A percentile compares a stretch with the other conserved stretches of the same genome.
phyloP scores from a whole-genome alignment of 2,888 invertebrate genomes.

The Noctua janthina region DNA sequence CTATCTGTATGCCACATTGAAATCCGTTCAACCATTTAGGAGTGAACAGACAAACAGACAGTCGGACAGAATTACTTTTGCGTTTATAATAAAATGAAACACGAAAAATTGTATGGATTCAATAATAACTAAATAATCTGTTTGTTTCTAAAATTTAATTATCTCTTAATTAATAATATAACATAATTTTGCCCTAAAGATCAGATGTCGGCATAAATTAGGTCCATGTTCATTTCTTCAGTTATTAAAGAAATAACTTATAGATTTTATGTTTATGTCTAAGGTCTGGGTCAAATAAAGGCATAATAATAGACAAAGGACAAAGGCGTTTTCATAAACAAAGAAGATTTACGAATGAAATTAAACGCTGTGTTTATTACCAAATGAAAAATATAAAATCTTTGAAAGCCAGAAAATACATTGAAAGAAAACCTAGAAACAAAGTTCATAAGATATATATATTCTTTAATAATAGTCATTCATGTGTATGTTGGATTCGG shows the following conservation, averaged over 20 bases:
- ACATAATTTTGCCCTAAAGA: constrained; percentile 1
- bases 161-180: constrained; percentile 8
- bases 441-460: not conserved
- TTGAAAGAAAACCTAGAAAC: not conserved
- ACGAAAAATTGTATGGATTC: not conserved
- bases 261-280: constrained; percentile 6
- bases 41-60: not conserved
- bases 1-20: not conserved
- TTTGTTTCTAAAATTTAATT: not conserved
- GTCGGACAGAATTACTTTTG: not conserved
- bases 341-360: not conserved
- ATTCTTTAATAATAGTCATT: not conserved
- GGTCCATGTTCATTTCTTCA: constrained; percentile 8
- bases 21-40: not conserved
- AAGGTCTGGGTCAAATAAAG: constrained; percentile 1
- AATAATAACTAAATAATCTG: not conserved
- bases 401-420: not conserved
- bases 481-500: no score
- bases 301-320: constrained; percentile 10
- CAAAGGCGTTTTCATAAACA: not conserved
- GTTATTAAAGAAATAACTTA: constrained; percentile 23
- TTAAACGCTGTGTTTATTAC: not conserved
- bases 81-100: not conserved
- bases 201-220: constrained; percentile 6
- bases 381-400: constrained; percentile 8